Percentiles rank a stretch among this genome's conserved stretches.
These are phyloP conservation scores for Diplodus puntazzo DNA, from an alignment of 2,797 vertebrate species.

Conservation along the genomic window DNA sequence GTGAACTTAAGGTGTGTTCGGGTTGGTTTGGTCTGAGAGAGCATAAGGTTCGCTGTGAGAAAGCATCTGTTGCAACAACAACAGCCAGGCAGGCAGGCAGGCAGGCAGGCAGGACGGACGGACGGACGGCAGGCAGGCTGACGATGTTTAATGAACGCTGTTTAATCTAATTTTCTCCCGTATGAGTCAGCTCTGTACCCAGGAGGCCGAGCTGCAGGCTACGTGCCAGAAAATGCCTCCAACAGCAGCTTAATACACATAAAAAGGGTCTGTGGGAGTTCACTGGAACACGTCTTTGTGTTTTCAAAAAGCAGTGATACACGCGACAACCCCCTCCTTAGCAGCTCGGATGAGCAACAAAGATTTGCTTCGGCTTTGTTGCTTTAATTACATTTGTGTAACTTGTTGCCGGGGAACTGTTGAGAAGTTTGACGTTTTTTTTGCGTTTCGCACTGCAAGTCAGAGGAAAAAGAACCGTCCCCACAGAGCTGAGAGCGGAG, in stretches of 20 bases:
- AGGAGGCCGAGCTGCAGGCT: conserved; percentile 24
- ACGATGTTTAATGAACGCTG: conserved; percentile 33
- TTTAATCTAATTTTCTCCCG: conserved; percentile 33
- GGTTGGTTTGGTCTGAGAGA: conserved; percentile 61
- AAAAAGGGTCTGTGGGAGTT: conserved; percentile 20
- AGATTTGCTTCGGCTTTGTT: neutral
- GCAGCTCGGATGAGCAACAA: conserved; percentile 12
- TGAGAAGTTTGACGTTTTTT: conserved; percentile 1
- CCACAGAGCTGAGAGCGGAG: neutral
- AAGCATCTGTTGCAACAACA: conserved; percentile 38
- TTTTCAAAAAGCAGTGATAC: conserved; percentile 2
- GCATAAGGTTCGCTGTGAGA: conserved; percentile 58
- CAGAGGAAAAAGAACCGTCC: neutral
- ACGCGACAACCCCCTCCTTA: neutral
- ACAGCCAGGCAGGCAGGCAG: neutral
- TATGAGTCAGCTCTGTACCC: conserved; percentile 35
- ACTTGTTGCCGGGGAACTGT: conserved; percentile 12
- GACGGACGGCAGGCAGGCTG: conserved; percentile 2
- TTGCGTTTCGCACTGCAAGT: conserved; percentile 26
- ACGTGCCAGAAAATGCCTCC: conserved; percentile 18
- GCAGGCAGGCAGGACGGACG: neutral
- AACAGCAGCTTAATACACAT: conserved; percentile 38
- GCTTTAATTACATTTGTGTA: neutral
- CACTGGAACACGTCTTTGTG: neutral
- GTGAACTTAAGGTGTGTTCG: conserved; percentile 57